These are phyloP conservation scores for Semicossyphus pulcher DNA, from an alignment of 2,113 vertebrate species.

Conservation along the genomic window DNA sequence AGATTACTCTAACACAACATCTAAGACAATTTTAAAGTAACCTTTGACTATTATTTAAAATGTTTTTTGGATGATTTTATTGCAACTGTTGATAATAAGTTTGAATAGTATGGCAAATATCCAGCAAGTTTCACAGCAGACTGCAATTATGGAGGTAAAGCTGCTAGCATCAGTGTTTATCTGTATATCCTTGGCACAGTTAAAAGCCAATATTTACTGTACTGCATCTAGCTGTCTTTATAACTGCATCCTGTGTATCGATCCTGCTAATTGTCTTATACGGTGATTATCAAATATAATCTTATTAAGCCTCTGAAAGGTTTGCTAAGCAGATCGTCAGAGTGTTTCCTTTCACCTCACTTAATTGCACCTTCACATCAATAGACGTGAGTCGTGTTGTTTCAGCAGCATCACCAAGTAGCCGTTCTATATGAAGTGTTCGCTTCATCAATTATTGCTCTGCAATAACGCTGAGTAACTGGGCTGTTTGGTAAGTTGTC, in stretches of 20 bases:
- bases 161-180: neutral
- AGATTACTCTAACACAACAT: neutral
- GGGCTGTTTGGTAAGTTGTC: conserved; percentile 50
- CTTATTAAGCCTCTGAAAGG: conserved; percentile 10
- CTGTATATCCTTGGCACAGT: neutral
- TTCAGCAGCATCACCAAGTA: conserved; percentile 59
- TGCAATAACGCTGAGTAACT: conserved; percentile 31
- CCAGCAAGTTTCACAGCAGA: neutral
- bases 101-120: neutral
- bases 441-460: conserved; percentile 51
- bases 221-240: conserved; percentile 2
- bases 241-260: neutral
- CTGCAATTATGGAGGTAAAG: neutral
- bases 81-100: neutral
- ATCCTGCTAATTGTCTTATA: conserved; percentile 20
- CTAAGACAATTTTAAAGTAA: neutral
- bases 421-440: conserved; percentile 74
- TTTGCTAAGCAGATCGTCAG: conserved; percentile 25
- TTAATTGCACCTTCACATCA: conserved; percentile 17
- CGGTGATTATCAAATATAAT: conserved; percentile 3
- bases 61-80: neutral
- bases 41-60: no score
- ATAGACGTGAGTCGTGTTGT: conserved; percentile 28
- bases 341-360: conserved; percentile 33
- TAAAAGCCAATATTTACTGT: conserved; percentile 1